Percentiles rank a stretch among this genome's conserved stretches.
Evolutionary conservation across 2,888 invertebrate species (phyloP).

Genomic region (Stenchaetothrips biformis): DNA sequence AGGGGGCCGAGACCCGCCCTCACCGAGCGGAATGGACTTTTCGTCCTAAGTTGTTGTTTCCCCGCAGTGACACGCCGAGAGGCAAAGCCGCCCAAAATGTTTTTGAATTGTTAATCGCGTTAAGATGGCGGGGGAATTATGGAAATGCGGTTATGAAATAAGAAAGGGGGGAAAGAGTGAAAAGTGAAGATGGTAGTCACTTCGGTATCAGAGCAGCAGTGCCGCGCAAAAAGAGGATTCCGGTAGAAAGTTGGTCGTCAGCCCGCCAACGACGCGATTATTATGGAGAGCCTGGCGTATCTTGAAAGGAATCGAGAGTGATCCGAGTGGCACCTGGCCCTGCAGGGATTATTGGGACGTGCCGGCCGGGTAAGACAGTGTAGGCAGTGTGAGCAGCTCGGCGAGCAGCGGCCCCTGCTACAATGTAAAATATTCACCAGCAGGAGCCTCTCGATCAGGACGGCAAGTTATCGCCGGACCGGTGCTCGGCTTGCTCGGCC

Average conservation of each 20-base stretch:
- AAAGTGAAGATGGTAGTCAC: background rate
- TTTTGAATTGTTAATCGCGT: slow-evolving; percentile 24
- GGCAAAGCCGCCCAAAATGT: slow-evolving; percentile 8
- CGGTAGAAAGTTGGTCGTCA: background rate
- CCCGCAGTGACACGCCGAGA: background rate
- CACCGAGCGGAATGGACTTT: background rate
- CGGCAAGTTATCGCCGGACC: too few relatives aligned
- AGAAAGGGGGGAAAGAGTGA: background rate
- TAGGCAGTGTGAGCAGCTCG: too few relatives aligned
- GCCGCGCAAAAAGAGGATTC: background rate
- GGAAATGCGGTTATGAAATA: background rate
- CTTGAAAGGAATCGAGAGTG: too few relatives aligned
- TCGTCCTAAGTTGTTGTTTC: background rate
- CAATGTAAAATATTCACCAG: too few relatives aligned
- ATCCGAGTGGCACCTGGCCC: too few relatives aligned
- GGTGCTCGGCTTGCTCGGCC: too few relatives aligned
- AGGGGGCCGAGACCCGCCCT: background rate
- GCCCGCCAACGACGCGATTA: background rate
- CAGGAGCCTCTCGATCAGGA: too few relatives aligned
- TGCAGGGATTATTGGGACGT: too few relatives aligned
- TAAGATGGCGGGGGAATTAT: slow-evolving; percentile 7
- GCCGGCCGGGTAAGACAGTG: too few relatives aligned
- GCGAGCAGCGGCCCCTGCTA: too few relatives aligned
- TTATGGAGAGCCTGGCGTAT: background rate
- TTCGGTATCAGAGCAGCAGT: background rate